Conservation (phyloP, 2,797 vertebrate genomes). For the Falco concolor region DNA sequence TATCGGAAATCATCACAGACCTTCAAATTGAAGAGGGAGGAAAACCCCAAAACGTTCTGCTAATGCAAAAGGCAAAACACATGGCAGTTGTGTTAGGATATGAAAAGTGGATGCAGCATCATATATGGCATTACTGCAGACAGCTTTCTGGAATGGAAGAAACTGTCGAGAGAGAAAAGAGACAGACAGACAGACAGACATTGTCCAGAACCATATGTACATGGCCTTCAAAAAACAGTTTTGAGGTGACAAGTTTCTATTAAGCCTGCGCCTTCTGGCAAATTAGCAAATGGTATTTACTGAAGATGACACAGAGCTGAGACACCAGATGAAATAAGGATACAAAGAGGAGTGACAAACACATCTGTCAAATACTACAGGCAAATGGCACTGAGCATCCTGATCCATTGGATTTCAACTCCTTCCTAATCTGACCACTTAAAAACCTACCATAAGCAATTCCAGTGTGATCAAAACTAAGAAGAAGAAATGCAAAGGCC, state of each 20-base stretch:
- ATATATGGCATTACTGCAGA: slow-evolving; percentile 24
- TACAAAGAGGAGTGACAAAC: not conserved
- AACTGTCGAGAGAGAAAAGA: slow-evolving; percentile 38
- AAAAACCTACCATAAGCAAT: not conserved
- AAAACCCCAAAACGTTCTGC: slow-evolving; percentile 24
- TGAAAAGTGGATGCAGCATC: slow-evolving; percentile 39
- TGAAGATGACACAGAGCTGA: not conserved
- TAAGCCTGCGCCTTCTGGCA: not conserved
- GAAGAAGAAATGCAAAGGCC: not conserved
- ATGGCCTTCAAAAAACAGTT: slow-evolving; percentile 27
- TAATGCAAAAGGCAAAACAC: slow-evolving; percentile 54
- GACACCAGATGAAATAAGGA: not conserved
- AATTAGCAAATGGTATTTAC: not conserved
- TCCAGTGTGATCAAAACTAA: not conserved
- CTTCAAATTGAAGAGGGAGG: slow-evolving; percentile 30
- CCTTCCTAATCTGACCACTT: not conserved
- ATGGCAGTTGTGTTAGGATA: slow-evolving; percentile 18
- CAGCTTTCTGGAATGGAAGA: slow-evolving; percentile 30
- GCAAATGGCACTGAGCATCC: not conserved
- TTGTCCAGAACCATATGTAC: not conserved
- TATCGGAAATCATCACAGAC: slow-evolving; percentile 48
- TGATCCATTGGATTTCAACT: not conserved
- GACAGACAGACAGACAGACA: slow-evolving; percentile 13
- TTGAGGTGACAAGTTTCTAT: not conserved
- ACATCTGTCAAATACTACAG: not conserved